Conservation (phyloP, 2,113 vertebrate species). For the Dolichotis patagonum region DNA sequence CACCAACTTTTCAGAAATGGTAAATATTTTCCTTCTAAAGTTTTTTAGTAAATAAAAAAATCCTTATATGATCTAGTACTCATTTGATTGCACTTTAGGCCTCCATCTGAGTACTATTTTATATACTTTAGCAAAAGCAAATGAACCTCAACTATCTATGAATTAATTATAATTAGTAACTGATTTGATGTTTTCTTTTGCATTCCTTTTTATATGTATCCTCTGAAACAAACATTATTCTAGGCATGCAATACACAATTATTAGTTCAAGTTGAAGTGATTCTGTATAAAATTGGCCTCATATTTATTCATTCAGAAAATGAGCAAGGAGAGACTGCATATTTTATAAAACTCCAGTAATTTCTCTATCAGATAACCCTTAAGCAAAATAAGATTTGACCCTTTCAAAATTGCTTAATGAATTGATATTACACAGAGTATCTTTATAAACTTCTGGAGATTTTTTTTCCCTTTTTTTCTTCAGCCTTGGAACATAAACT, state of each 20-base stretch:
- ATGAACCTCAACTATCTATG: slow-evolving; percentile 64
- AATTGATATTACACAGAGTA: slow-evolving; percentile 62
- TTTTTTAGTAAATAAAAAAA: slow-evolving; percentile 57
- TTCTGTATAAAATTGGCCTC: slow-evolving; percentile 77
- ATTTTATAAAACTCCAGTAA: slow-evolving; percentile 77
- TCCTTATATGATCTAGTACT: slow-evolving; percentile 23
- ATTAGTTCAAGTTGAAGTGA: slow-evolving; percentile 80
- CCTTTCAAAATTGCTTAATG: slow-evolving; percentile 76
- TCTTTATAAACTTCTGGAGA: slow-evolving; percentile 63
- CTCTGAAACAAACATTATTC: slow-evolving; percentile 78
- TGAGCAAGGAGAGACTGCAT: slow-evolving; percentile 69
- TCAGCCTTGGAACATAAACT: slow-evolving; percentile 58
- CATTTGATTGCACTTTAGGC: slow-evolving; percentile 8
- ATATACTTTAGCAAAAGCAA: slow-evolving; percentile 71
- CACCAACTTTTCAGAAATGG: background rate
- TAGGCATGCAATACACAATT: slow-evolving; percentile 76
- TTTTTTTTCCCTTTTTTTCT: background rate
- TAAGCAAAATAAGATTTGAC: slow-evolving; percentile 76
- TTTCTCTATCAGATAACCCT: slow-evolving; percentile 77
- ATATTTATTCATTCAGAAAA: slow-evolving; percentile 82
- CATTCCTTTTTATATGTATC: slow-evolving; percentile 70
- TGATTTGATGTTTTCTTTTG: slow-evolving; percentile 74
- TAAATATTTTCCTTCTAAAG: slow-evolving; percentile 2
- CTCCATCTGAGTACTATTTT: slow-evolving; percentile 58
- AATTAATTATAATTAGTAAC: slow-evolving; percentile 80